Evolutionary conservation across 2,888 invertebrate species (phyloP), one percentile per base, ranked within the genome.

Genomic region (Hypomecis atomaria): DNA sequence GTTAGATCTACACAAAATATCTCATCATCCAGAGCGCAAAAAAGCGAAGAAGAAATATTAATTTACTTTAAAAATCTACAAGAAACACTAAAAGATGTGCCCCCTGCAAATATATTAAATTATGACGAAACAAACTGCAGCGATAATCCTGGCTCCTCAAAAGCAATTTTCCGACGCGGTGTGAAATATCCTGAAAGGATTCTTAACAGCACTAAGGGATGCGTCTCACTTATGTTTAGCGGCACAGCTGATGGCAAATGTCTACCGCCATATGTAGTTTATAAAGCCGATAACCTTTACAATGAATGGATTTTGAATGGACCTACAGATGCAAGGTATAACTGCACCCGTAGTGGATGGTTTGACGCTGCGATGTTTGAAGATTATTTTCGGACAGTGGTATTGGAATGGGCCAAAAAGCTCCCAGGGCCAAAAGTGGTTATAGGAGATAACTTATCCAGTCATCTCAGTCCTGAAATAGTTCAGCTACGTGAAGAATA

Each of bases 401-500:
- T 57, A 38, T 10, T 69, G 52, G 63, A 65, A 33, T 66, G 65
- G 64, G 66, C 64, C 49, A 42, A 47, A 58, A 45, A 13, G 50
- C 37, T 50, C 45, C 33, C 47, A 37, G 69, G 65, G 23, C 45
- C 44, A 57, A 69, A 71, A 54, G 48, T 69, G 0, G 44, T 71
- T 10, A 70, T 71, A 6, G 70, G 69, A 33, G 70, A 71, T 56
- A 71, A 71, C 40, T 59, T 71, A 43, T 65, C 66, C 11, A 62
- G 63, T 9, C 69, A 71, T 23, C 37, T 71, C 36, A 65, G 59
- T 42, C 7, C 65, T 23, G 44, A 66, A 42, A 4, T 62, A 49
- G 59, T 66, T 10, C 45, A 57, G 44, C 13, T 55, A 8, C 80
- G 82, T 54, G 60, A 75, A 49, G 55, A 72, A 50, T 64, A 78